Evolutionary conservation across 2,113 vertebrate genomes (phyloP), one percentile per base, ranked within the genome.

Genomic region (Sphyrna mokarran): DNA sequence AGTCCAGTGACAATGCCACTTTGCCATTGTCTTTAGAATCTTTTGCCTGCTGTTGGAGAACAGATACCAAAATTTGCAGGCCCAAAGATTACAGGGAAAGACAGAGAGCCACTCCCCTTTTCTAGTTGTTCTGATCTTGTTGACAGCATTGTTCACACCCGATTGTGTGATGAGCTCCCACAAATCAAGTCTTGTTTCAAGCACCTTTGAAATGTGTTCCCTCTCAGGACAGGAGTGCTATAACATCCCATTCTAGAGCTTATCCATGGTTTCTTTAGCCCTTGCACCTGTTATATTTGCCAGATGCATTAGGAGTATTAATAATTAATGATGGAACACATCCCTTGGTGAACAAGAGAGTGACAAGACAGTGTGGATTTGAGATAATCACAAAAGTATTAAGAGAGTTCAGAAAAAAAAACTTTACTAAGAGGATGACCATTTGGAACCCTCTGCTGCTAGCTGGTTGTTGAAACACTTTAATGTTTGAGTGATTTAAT

Each of bases 321-420:
- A 91, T 66, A 63, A 66, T 40, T 40, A 83, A 40, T 22, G 4
- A 40, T 83, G 37, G 80, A 83, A 6, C n/a, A 40, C 37, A 40
- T 22, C 80, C 16, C 40, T 83, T 83, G 37, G 37, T 83, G 37
- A 33, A 26, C 72, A 33, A 76, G 72, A 43, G 37, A 16, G 37
- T 83, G 22, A n/a, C 10, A 66, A 91, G 61, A 3, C 16, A 33
- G 89, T 11, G 6, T 93, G 89, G 66, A 37, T 93, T 93, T 93
- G 89, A 93, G 89, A 93, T 66, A 93, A 93, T 93, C 61, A 22
- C n/a, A 68, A 37, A 66, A 37, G 58, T 66, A 93, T 63, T 58
- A 90, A 13, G 33, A 61, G 89, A 63, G 14, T 18, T 83, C 40
- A 40, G n/a, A 63, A 91, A 91, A 37, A 37, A 63, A 63, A 18